phyloP scores from a whole-genome alignment of 2,888 invertebrate species.

The Sesamia inferens region DNA sequence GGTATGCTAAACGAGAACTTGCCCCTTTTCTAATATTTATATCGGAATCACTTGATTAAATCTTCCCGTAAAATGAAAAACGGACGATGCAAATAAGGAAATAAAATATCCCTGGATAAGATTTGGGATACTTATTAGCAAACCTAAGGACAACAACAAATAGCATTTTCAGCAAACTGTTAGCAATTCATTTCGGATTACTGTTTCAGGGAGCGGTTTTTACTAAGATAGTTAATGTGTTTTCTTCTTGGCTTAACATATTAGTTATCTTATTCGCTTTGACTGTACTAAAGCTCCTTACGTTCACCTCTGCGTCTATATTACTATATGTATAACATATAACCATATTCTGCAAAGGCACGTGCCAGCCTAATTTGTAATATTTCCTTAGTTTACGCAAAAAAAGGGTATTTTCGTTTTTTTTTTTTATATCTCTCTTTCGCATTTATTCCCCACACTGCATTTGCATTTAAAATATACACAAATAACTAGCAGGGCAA shows the following conservation, averaged over 20 bases:
- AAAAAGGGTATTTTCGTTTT: too few relatives aligned
- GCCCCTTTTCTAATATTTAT: slow-evolving; percentile 7
- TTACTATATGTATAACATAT: slow-evolving; percentile 43
- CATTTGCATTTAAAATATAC: too few relatives aligned
- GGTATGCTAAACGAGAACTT: slow-evolving; percentile 11
- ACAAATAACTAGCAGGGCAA: too few relatives aligned
- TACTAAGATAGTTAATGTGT: background rate
- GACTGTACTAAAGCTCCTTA: slow-evolving; percentile 4
- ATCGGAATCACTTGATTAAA: slow-evolving; percentile 10
- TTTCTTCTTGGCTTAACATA: background rate
- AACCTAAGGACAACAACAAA: background rate
- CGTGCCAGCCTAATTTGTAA: slow-evolving; percentile 38
- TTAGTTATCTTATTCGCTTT: background rate
- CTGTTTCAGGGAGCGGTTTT: background rate
- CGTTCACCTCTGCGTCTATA: slow-evolving; percentile 3
- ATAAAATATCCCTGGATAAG: background rate
- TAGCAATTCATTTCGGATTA: background rate
- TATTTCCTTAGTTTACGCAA: background rate
- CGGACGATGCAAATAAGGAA: background rate
- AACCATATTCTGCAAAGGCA: slow-evolving; percentile 24
- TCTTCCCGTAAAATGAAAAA: background rate
- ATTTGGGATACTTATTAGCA: background rate
- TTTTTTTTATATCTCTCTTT: too few relatives aligned
- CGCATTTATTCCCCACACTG: too few relatives aligned
- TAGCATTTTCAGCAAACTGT: background rate